phyloP scores from a whole-genome alignment of 2,113 vertebrate species.

The Leptobrachium ailaonicum region DNA sequence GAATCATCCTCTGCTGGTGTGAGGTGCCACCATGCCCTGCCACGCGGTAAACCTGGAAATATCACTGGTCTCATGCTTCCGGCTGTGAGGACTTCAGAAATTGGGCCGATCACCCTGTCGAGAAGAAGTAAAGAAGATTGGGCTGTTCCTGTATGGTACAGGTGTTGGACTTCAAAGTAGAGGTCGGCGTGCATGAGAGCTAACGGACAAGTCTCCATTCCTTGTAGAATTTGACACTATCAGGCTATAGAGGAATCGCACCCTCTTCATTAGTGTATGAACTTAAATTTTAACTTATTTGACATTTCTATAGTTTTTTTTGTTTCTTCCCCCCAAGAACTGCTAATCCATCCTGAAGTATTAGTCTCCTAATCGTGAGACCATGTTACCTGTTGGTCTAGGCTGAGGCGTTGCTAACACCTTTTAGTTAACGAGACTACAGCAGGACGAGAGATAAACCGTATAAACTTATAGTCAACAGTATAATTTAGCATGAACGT shows the following conservation, averaged over 20 bases:
- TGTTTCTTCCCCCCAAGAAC: background rate
- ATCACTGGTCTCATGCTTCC: background rate
- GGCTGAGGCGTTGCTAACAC: background rate
- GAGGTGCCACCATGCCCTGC: conserved; percentile 50
- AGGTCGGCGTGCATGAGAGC: background rate
- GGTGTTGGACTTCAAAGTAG: background rate
- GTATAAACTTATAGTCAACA: background rate
- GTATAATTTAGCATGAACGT: background rate
- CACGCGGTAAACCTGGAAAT: background rate
- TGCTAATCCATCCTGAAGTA: background rate
- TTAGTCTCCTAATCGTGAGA: background rate
- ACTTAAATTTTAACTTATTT: conserved; percentile 45
- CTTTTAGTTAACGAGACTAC: conserved; percentile 1
- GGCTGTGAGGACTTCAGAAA: background rate
- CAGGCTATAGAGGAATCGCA: background rate
- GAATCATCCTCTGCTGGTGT: conserved; percentile 69
- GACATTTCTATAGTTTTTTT: background rate
- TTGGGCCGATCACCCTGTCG: background rate
- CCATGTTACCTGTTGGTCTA: conserved; percentile 28
- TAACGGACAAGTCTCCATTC: background rate
- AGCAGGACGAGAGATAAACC: background rate
- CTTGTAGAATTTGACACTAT: background rate
- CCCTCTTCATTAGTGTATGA: conserved; percentile 1
- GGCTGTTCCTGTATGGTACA: conserved; percentile 13
- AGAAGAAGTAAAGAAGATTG: background rate